Evolutionary conservation across 2,888 invertebrate species (phyloP).

Genomic region (Dilophus febrilis): DNA sequence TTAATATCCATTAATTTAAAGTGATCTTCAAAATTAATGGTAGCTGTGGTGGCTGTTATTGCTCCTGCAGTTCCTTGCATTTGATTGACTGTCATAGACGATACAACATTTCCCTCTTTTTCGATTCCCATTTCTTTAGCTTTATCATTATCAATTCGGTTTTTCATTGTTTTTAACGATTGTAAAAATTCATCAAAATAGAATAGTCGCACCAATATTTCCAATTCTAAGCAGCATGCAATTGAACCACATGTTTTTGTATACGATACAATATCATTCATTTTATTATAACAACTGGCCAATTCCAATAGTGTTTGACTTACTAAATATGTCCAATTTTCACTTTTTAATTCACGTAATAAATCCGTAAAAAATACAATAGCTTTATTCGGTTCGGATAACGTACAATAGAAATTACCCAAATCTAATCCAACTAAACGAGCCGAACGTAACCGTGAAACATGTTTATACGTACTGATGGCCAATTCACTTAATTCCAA

Average conservation of each 20-base stretch:
- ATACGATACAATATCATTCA: slow-evolving; percentile 53
- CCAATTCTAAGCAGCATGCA: slow-evolving; percentile 57
- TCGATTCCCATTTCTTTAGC: slow-evolving; percentile 9
- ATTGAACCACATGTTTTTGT: slow-evolving; percentile 64
- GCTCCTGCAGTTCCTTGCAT: slow-evolving; percentile 20
- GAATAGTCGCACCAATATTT: slow-evolving; percentile 52
- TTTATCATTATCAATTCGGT: slow-evolving; percentile 36
- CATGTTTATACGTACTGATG: slow-evolving; percentile 93
- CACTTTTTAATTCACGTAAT: slow-evolving; percentile 67
- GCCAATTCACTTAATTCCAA: slow-evolving; percentile 85
- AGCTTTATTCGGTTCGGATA: slow-evolving; percentile 75
- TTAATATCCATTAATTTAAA: slow-evolving; percentile 29
- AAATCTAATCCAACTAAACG: slow-evolving; percentile 76
- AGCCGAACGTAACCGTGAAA: slow-evolving; percentile 63
- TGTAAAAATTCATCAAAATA: slow-evolving; percentile 74
- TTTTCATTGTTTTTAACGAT: slow-evolving; percentile 36
- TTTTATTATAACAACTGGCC: slow-evolving; percentile 66
- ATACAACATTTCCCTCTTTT: slow-evolving; percentile 19
- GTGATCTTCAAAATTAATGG: slow-evolving; percentile 27
- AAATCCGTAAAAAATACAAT: slow-evolving; percentile 78
- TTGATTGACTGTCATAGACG: slow-evolving; percentile 21
- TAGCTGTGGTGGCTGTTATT: slow-evolving; percentile 15
- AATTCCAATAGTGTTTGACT: slow-evolving; percentile 70
- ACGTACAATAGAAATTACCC: slow-evolving; percentile 75
- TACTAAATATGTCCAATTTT: slow-evolving; percentile 72